Percentiles rank a stretch among this genome's conserved stretches.
Evolutionary conservation across 2,888 invertebrate species (phyloP).

Genomic region (Chironomus tentans): DNA sequence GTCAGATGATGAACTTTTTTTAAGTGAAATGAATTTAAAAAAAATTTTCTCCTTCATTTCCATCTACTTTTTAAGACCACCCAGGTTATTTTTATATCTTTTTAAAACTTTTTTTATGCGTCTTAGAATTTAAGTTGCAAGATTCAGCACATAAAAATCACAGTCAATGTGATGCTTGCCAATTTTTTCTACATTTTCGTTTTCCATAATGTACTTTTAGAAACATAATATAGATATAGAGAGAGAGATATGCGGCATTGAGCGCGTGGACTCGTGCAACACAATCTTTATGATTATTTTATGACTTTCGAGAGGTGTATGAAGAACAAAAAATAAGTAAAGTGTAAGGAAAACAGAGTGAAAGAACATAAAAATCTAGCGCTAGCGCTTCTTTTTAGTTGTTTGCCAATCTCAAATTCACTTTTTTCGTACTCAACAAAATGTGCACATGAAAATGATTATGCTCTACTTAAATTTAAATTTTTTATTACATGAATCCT

Average conservation of each 20-base stretch:
- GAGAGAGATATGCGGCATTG: not conserved
- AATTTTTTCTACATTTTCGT: not conserved
- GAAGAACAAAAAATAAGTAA: not conserved
- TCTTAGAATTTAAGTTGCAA: not conserved
- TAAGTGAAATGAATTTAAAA: no score
- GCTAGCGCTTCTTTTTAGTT: not conserved
- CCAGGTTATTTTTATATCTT: not conserved
- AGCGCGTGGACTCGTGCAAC: conserved; percentile 5
- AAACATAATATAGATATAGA: not conserved
- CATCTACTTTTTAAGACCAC: not conserved
- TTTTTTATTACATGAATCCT: not conserved
- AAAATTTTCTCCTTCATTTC: not conserved
- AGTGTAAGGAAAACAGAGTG: not conserved
- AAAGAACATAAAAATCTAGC: not conserved
- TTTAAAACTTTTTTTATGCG: not conserved
- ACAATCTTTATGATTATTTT: conserved; percentile 2
- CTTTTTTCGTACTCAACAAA: no score
- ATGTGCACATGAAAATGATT: not conserved
- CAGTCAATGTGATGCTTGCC: not conserved
- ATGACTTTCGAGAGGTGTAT: not conserved
- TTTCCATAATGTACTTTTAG: not conserved
- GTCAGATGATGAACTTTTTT: no score
- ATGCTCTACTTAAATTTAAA: not conserved
- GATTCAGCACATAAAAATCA: not conserved
- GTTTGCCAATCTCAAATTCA: not conserved